phyloP scores from a whole-genome alignment of 1,140 invertebrate genomes.

The Caerostris extrusa region DNA sequence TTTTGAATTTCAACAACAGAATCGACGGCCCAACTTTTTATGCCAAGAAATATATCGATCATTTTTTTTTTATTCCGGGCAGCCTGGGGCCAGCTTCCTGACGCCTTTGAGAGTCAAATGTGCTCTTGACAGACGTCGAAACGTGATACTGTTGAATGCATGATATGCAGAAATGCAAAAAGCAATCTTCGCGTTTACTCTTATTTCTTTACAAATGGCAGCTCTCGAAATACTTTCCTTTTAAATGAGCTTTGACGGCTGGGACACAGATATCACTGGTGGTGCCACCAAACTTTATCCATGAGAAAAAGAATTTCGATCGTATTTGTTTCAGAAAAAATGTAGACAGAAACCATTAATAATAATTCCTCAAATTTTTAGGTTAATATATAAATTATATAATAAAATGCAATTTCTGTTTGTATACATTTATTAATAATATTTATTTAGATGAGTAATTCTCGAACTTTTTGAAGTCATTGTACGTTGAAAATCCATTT shows the following conservation, averaged over 20 bases:
- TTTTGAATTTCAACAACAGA: not conserved
- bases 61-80: not conserved
- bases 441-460: too few species aligned
- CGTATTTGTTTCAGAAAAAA: too few species aligned
- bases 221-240: not conserved
- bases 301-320: too few species aligned
- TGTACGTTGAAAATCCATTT: too few species aligned
- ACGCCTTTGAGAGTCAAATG: not conserved
- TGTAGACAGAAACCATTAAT: too few species aligned
- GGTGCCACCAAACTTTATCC: not conserved
- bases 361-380: too few species aligned
- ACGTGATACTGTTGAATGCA: conserved; percentile 43
- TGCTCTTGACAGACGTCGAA: conserved; percentile 20
- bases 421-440: too few species aligned
- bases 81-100: not conserved
- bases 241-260: not conserved
- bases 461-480: too few species aligned
- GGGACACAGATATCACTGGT: not conserved
- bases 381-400: too few species aligned
- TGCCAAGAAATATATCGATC: not conserved
- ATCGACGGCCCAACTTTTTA: not conserved
- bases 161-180: conserved; percentile 38
- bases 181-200: conserved; percentile 33
- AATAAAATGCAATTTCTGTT: too few species aligned
- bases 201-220: conserved; percentile 1